Evolutionary conservation across 2,113 vertebrate species (phyloP), one percentile per base, ranked within the genome.

Genomic region (Python bivittatus): DNA sequence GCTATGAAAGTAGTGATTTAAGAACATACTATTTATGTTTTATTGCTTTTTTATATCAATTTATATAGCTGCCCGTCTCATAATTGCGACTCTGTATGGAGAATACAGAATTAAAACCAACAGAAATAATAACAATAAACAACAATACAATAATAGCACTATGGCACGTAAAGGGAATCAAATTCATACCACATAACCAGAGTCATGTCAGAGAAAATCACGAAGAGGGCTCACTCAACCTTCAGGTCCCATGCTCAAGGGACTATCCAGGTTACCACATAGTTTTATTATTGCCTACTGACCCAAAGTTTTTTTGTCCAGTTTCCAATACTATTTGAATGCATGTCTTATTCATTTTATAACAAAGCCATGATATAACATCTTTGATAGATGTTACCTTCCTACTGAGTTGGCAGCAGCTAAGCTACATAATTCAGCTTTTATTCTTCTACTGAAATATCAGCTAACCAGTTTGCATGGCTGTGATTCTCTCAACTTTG

Each of bases 391-490:
- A 94, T 93, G 93, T 93, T 86, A 79, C 93, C 84, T 94, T 87
- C 91, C 93, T 93, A 95, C 95, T 92, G 29, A 95, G 95, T 23
- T 95, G 48, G 93, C 95, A 92, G 90, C 91, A 92, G 88, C 93
- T 93, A 94, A 95, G 93, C 93, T 96, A 95, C 92, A 94, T 96
- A 96, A 97, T 94, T 97, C 94, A 97, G 94, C 61, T 93, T 94
- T 88, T 93, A 94, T 95, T 95, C 96, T 92, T 91, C 90, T 94
- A 94, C 58, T 96, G 94, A 95, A 97, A 95, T 95, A 96, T 91
- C 93, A 93, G 68, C 96, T 96, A 97, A 97, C 97, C 97, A 97
- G 90, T 92, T 98, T 83, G 97, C 95, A 96, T 95, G 95, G 91
- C 92, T 89, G 10, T 48, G 33, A 89, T 92, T 94, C 94, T 98